Evolutionary conservation across 2,113 vertebrate genomes (phyloP), one percentile per base, ranked within the genome.

Genomic region (Ia io): DNA sequence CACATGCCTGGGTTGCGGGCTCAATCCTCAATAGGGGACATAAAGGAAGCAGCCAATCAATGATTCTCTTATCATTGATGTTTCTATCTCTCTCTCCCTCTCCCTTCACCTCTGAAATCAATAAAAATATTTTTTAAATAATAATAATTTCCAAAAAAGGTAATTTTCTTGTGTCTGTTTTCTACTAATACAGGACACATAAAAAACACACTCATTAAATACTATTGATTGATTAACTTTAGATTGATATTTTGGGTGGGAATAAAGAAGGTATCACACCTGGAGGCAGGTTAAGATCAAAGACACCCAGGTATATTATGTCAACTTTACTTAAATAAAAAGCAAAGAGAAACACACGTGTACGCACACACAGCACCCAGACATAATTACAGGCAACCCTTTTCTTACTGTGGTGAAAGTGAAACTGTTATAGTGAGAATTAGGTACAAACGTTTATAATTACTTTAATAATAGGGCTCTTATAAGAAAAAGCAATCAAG

Each of bases 361-460:
- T 25, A 44, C 30, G 9, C n/a, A 4, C 17, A 49, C 28, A 32
- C 30, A 77, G 9, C 44, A 85, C 17, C 10, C 59, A 90, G 71
- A 20, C 86, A 40, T 87, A 79, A 95, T 86, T 79, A 96, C 16
- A 93, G 84, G 42, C 93, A 89, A 84, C 70, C 30, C 22, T 96
- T 96, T 97, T 80, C 91, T 95, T 84, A 80, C 40, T 65, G 88
- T 84, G 71, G 49, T 90, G 28, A 88, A 95, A 90, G 84, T 92
- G 44, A 90, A 95, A 95, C 67, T 90, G 71, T 61, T 89, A 88
- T 59, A 83, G 82, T 88, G 40, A 92, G 82, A 40, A 91, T 82
- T 79, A 93, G 44, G 59, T 56, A 92, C 71, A 92, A 94, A 93
- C 85, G 47, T 84, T 95, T 95, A 82, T 93, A 93, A 97, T 96